Base-by-base conservation (phyloP, 1,140 invertebrate genomes). In the Proctacanthus coquilletti region DNA sequence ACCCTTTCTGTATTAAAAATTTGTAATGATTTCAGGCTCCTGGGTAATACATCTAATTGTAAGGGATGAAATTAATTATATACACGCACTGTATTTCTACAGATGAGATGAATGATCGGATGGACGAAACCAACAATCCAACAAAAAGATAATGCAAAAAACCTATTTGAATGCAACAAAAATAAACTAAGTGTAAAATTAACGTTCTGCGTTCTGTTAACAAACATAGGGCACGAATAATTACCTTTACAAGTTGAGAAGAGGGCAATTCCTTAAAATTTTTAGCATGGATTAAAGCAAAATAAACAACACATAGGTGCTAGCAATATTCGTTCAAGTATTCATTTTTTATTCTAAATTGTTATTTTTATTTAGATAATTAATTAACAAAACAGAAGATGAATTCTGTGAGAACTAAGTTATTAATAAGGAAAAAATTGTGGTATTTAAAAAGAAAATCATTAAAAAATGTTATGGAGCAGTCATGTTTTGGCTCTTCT, bases 171-270 rank as follows among this genome's bases (percentile, higher is more conserved):
- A n/a, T n/a, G n/a, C n/a, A n/a, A n/a, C n/a, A n/a, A n/a, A n/a
- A n/a, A n/a, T n/a, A n/a, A n/a, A n/a, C n/a, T n/a, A n/a, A n/a
- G n/a, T n/a, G n/a, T n/a, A n/a, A n/a, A n/a, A n/a, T n/a, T n/a
- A n/a, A n/a, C n/a, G n/a, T n/a, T n/a, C n/a, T n/a, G n/a, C n/a
- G n/a, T n/a, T n/a, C n/a, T n/a, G n/a, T n/a, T n/a, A n/a, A n/a
- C n/a, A n/a, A n/a, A n/a, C n/a, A n/a, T n/a, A n/a, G 23, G 13
- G 8, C 13, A 27, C 23, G 11, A 34, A 34, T 34, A 17, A 33
- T 39, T 41, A 41, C 39, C 39, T 41, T 35, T 13, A 41, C 5
- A 30, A 41, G 39, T 41, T 36, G 39, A 34, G 39, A 36, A 35
- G 39, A 41, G 25, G 39, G 39, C 39, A 41, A 29, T 23, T 41